phyloP scores from a whole-genome alignment of 2,113 vertebrate species.

The Scolopax mira region DNA sequence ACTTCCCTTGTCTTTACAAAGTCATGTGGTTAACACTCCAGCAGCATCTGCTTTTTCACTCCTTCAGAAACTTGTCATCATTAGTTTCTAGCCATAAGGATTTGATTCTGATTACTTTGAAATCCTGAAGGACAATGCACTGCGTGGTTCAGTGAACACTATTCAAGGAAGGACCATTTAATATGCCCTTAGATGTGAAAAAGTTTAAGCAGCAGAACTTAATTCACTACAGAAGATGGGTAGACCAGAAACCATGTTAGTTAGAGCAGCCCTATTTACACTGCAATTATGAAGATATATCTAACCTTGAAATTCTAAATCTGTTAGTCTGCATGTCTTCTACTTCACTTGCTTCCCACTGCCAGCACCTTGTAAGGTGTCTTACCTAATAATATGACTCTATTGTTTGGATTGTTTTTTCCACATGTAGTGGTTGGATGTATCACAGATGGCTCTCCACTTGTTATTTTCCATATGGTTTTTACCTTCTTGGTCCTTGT shows the following conservation, averaged over 20 bases:
- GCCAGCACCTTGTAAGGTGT: not conserved
- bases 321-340: not conserved
- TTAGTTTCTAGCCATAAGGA: not conserved
- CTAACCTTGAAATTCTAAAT: slow-evolving; percentile 22
- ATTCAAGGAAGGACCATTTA: not conserved
- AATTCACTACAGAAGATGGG: not conserved
- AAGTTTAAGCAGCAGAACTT: slow-evolving; percentile 12
- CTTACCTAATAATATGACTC: not conserved
- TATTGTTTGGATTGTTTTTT: not conserved
- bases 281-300: not conserved
- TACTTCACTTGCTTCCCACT: not conserved
- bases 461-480: not conserved
- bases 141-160: not conserved
- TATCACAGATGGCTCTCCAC: not conserved
- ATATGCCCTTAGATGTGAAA: not conserved
- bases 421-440: not conserved
- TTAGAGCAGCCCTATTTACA: not conserved
- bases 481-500: not conserved
- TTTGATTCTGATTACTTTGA: not conserved
- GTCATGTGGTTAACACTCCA: not conserved
- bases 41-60: not conserved
- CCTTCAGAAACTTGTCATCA: not conserved
- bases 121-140: slow-evolving; percentile 13
- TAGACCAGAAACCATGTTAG: not conserved
- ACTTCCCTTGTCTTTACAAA: not conserved